phyloP scores from a whole-genome alignment of 2,888 invertebrate species.

The Lithophane semibrunnea region DNA sequence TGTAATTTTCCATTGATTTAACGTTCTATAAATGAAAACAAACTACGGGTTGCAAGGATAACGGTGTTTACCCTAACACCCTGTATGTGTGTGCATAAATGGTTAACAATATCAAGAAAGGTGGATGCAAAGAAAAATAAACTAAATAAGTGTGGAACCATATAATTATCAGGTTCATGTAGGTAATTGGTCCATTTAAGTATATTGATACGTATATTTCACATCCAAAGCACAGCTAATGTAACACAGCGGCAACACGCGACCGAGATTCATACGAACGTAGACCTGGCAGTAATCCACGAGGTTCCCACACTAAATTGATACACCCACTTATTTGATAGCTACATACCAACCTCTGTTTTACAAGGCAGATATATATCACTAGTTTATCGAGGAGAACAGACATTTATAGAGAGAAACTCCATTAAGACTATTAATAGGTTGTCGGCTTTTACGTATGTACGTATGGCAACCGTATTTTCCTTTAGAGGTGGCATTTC shows the following conservation, averaged over 20 bases:
- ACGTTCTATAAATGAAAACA: no score
- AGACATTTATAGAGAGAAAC: slow-evolving; percentile 67
- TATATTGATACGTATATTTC: slow-evolving; percentile 2
- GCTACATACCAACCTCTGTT: slow-evolving; percentile 47
- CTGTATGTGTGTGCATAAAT: no score
- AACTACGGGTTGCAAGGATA: no score
- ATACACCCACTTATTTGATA: slow-evolving; percentile 49
- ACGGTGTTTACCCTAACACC: no score
- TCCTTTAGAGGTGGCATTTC: slow-evolving; percentile 41
- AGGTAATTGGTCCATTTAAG: background rate
- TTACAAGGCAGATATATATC: slow-evolving; percentile 66
- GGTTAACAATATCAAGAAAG: background rate
- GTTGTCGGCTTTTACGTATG: slow-evolving; percentile 61
- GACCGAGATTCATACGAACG: slow-evolving; percentile 23
- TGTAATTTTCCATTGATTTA: no score
- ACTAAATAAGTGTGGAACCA: background rate
- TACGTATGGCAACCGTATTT: slow-evolving; percentile 54
- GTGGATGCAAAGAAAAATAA: background rate
- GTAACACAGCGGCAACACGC: slow-evolving; percentile 35
- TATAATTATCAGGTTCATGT: background rate
- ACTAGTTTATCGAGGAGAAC: slow-evolving; percentile 65
- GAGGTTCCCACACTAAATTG: slow-evolving; percentile 53
- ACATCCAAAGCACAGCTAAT: slow-evolving; percentile 29
- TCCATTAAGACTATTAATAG: slow-evolving; percentile 68
- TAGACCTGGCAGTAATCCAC: slow-evolving; percentile 34